Evolutionary conservation across 2,797 vertebrate genomes (phyloP).

Genomic region (Chaetophractus vellerosus): DNA sequence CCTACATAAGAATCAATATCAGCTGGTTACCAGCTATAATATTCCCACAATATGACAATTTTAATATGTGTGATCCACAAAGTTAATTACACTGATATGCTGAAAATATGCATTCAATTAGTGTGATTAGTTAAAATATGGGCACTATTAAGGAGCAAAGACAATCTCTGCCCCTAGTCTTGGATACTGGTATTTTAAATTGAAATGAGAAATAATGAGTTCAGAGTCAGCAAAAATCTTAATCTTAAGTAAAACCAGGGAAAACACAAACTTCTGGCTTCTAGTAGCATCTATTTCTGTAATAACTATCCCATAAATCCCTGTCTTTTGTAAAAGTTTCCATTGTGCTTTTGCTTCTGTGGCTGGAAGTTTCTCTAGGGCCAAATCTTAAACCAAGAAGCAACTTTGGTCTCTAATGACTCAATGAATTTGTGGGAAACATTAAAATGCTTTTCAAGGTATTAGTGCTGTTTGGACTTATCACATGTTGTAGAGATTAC

Average conservation of each 20-base stretch:
- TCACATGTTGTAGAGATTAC: slow-evolving; percentile 79
- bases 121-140: slow-evolving; percentile 76
- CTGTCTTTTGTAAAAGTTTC: slow-evolving; percentile 88
- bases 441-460: slow-evolving; percentile 82
- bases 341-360: slow-evolving; percentile 91
- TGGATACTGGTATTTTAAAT: slow-evolving; percentile 88
- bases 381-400: slow-evolving; percentile 84
- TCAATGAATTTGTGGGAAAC: slow-evolving; percentile 80
- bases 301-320: slow-evolving; percentile 82
- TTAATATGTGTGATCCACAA: slow-evolving; percentile 83
- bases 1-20: slow-evolving; percentile 87
- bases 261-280: slow-evolving; percentile 78
- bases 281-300: slow-evolving; percentile 70
- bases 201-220: slow-evolving; percentile 80
- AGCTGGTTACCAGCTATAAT: slow-evolving; percentile 93
- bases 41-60: slow-evolving; percentile 84
- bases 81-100: slow-evolving; percentile 82
- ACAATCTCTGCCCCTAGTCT: slow-evolving; percentile 71
- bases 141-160: slow-evolving; percentile 82
- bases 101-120: slow-evolving; percentile 73
- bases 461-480: slow-evolving; percentile 76
- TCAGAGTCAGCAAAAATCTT: slow-evolving; percentile 85
- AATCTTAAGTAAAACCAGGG: slow-evolving; percentile 68
- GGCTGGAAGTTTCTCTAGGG: slow-evolving; percentile 84
- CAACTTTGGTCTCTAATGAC: slow-evolving; percentile 82